Evolutionary conservation across 2,113 vertebrate genomes (phyloP), one percentile per base, ranked within the genome.

Genomic region (Ceyx cyanopectus): DNA sequence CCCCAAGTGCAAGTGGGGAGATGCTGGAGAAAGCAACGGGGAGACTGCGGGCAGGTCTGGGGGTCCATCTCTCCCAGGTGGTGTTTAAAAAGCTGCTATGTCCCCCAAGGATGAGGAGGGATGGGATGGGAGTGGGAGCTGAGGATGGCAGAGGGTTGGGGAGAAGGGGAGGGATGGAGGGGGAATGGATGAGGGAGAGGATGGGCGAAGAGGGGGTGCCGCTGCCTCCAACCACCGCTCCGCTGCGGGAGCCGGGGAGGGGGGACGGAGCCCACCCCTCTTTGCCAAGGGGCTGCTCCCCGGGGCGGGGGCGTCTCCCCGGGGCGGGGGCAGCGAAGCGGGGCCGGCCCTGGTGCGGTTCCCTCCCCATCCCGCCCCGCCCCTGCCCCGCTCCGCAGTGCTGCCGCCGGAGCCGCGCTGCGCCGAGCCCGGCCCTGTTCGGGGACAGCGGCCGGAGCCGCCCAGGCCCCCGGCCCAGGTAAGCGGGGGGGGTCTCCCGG

Each of bases 301-400:
- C 24, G 40, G 67, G 54, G 74, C 24, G 30, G 66, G 77, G 78
- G 74, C 63, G 45, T 46, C 45, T 46, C 45, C 45, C 45, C 45
- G 45, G 45, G 45, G 45, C 45, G 45, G 45, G 45, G 45, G 45
- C 17, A 62, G 41, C 51, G 51, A 51, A 54, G 53, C 70, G 78
- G 73, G 79, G 84, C 74, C 32, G 82, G 41, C 10, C 45, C 76
- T 54, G n/a, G 27, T 37, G 54, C 30, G 56, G 53, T 80, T 17
- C 13, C 43, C 43, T 45, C 84, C 83, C 83, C 73, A 87, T 83
- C 92, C 87, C 78, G 66, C 46, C 4, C 57, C 46, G 16, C 87
- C 87, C 92, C 87, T 73, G 66, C 46, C 7, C 57, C 46, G 16
- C 81, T 83, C 90, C 78, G 93, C 86, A 87, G 76, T 89, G 93